Evolutionary conservation across 2,888 invertebrate species (phyloP).

Genomic region (Eumerus sabulonum): DNA sequence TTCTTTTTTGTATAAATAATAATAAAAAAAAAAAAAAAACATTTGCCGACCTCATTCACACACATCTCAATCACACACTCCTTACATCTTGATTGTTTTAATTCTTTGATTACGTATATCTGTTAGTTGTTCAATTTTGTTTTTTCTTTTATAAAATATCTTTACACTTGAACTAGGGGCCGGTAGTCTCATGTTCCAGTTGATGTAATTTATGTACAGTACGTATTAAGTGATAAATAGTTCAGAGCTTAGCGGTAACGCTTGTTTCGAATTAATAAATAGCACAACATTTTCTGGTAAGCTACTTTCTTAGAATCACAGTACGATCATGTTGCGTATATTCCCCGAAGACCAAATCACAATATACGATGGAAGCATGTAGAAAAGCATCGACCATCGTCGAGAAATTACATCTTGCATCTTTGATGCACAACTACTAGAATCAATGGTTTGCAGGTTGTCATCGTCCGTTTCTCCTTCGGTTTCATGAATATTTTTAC

Average conservation of each 20-base stretch:
- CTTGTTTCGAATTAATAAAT: constrained; percentile 40
- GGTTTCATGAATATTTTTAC: constrained; percentile 48
- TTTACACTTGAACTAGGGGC: constrained; percentile 27
- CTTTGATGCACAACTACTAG: constrained; percentile 53
- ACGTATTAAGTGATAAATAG: too few species aligned
- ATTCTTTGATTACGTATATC: constrained; percentile 65
- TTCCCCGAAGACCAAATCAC: constrained; percentile 90
- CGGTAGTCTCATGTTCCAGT: constrained; percentile 8
- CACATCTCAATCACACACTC: constrained; percentile 23
- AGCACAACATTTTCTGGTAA: constrained; percentile 36
- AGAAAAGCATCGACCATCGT: constrained; percentile 82
- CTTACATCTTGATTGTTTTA: constrained; percentile 28
- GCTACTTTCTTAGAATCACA: constrained; percentile 81
- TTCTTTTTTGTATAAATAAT: constrained; percentile 32
- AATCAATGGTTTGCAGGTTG: constrained; percentile 67
- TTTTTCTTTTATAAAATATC: constrained; percentile 31
- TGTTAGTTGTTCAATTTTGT: constrained; percentile 41
- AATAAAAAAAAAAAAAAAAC: constrained; percentile 16
- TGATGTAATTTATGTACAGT: background rate
- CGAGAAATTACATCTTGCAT: constrained; percentile 71
- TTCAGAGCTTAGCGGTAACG: constrained; percentile 9
- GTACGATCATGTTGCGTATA: constrained; percentile 88
- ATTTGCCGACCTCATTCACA: constrained; percentile 39
- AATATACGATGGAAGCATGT: constrained; percentile 89
- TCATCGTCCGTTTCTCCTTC: constrained; percentile 70